phyloP scores from a whole-genome alignment of 2,888 invertebrate genomes.

The Meandrusa payeni region DNA sequence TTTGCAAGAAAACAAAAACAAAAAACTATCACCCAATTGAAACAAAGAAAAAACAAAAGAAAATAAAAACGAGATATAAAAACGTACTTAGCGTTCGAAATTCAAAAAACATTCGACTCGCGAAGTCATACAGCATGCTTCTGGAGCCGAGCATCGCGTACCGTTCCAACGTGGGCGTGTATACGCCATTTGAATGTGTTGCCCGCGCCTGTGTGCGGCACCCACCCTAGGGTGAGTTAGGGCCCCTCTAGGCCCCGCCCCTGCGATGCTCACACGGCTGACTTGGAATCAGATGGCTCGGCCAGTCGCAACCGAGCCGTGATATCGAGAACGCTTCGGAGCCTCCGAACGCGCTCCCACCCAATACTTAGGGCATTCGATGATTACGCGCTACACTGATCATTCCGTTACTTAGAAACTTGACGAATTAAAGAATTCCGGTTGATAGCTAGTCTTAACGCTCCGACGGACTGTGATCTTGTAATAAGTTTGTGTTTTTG shows the following conservation, averaged over 20 bases:
- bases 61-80: conserved; percentile 24
- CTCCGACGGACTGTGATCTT: conserved; percentile 55
- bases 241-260: conserved; percentile 66
- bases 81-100: conserved; percentile 34
- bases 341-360: conserved; percentile 57
- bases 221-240: conserved; percentile 60
- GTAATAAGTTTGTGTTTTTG: conserved; percentile 50
- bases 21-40: conserved; percentile 13
- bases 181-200: conserved; percentile 25
- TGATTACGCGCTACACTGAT: conserved; percentile 75
- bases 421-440: conserved; percentile 71
- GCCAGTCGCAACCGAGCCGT: conserved; percentile 79
- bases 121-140: conserved; percentile 37
- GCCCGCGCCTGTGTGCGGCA: conserved; percentile 45
- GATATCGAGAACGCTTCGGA: conserved; percentile 77
- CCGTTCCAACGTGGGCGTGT: conserved; percentile 51
- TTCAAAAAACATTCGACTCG: conserved; percentile 32
- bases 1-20: conserved; percentile 2
- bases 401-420: conserved; percentile 62
- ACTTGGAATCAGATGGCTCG: conserved; percentile 79
- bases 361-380: conserved; percentile 70
- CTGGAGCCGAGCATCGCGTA: conserved; percentile 47
- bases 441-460: conserved; percentile 33
- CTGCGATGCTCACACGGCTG: conserved; percentile 78
- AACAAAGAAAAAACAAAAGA: conserved; percentile 6